These are phyloP conservation scores for Cheilosia variabilis DNA, from an alignment of 2,888 invertebrate genomes.

Conservation along the genomic window DNA sequence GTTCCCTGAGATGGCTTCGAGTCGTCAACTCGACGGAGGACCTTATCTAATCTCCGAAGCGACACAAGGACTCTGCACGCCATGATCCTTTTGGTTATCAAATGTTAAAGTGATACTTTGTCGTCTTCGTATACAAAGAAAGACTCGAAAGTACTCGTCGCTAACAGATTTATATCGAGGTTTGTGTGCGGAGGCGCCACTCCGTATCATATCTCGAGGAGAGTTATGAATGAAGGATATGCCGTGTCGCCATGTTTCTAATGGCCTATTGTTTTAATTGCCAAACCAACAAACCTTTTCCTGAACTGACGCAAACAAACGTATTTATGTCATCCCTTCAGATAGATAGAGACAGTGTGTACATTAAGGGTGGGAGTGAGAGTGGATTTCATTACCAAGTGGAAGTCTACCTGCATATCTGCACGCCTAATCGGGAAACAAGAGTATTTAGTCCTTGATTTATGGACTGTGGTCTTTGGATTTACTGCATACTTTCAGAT, in stretches of 20 bases:
- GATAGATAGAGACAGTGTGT: not conserved
- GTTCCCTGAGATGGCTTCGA: slow-evolving; percentile 65
- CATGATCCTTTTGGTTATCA: slow-evolving; percentile 64
- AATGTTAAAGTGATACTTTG: slow-evolving; percentile 66
- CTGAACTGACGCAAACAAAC: slow-evolving; percentile 62
- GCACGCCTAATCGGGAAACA: slow-evolving; percentile 51
- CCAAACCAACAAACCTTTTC: slow-evolving; percentile 68
- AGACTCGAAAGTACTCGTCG: slow-evolving; percentile 59
- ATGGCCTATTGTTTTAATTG: slow-evolving; percentile 74
- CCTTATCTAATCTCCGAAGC: slow-evolving; percentile 71
- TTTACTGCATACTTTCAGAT: slow-evolving; percentile 38
- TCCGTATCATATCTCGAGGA: slow-evolving; percentile 63
- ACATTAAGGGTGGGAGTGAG: slow-evolving; percentile 44
- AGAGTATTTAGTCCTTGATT: slow-evolving; percentile 69
- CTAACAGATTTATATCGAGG: slow-evolving; percentile 74
- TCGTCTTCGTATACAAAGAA: slow-evolving; percentile 30
- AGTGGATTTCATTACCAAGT: slow-evolving; percentile 25
- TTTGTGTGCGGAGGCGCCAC: slow-evolving; percentile 70
- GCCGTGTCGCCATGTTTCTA: slow-evolving; percentile 69
- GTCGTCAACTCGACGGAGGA: slow-evolving; percentile 51
- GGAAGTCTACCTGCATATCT: slow-evolving; percentile 62
- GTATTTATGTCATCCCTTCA: slow-evolving; percentile 64
- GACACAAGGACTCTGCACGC: slow-evolving; percentile 63
- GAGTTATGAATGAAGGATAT: slow-evolving; percentile 72
- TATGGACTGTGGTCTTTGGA: slow-evolving; percentile 62